Base-by-base conservation (phyloP, 2,888 invertebrate species). In the Tillus elongatus region DNA sequence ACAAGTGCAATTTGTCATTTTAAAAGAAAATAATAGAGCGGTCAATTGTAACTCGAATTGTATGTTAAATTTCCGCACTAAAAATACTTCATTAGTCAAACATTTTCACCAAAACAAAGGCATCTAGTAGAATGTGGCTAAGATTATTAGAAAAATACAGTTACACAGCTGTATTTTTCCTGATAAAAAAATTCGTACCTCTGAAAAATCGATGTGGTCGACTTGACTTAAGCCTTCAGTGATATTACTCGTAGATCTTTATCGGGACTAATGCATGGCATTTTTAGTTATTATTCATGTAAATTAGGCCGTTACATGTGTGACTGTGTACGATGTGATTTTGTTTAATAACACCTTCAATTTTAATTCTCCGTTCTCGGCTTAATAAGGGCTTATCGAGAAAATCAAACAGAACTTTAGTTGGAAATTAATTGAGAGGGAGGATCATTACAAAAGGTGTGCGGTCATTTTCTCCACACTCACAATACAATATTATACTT, bases 211-310 rank as follows among this genome's bases (percentile, higher is more conserved):
- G 30, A 16, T 26, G 28, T 39, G 51, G 42, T 30, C 46, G 33
- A 38, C 43, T 45, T 30, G 41, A 49, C 43, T 49, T 45, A 49
- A 47, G 40, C 50, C 45, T 50, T 50, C 49, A 43, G 51, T 50
- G 53, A 55, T 53, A 51, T 56, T 54, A 53, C 53, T 49, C 56
- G 58, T 60, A 54, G 61, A 60, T 61, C 39, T 41, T 49, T 57
- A 61, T 61, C 61, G n/a, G 49, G 37, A 38, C 42, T 62, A 61
- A 62, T 62, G 51, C 52, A 58, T 52, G 54, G 51, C 55, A 61
- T 62, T 61, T 60, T 56, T 55, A 51, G 57, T 59, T 54, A 62
- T 62, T 62, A 62, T 55, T 56, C 58, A 62, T 61, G 60, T 55
- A 61, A 62, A 62, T 62, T 57, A 57, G 50, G 51, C 56, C 51